Evolutionary conservation across 2,888 invertebrate genomes (phyloP), one percentile per base, ranked within the genome.

Genomic region (Acleris emargana): DNA sequence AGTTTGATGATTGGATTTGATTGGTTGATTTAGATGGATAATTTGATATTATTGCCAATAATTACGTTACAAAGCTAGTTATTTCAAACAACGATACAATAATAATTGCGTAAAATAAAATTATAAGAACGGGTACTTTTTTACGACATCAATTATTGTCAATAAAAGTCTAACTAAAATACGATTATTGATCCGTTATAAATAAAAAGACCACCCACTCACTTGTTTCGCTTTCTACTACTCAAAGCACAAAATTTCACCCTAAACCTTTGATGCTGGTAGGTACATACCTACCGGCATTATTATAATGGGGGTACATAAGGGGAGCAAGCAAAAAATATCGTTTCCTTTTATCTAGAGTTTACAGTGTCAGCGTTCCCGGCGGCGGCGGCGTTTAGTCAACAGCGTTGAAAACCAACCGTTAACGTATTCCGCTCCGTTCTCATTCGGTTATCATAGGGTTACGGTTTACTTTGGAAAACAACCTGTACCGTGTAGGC

Each of bases 311-410:
- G 42, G 18, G 69, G 76, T 72, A 72, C 74, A 73, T 76, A 76
- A 32, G 75, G 74, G 70, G 74, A 73, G 76, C 73, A 75, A 68
- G 74, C 73, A 73, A 72, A 77, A 77, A 74, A 76, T 72, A 73
- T 54, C 70, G 70, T 72, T 73, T 70, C 68, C 73, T 69, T 74
- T 76, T 75, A 76, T 77, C 74, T 73, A 32, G 47, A 67, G 75
- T 76, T 76, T 74, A 75, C 71, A 72, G 69, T 69, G 71, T 71
- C 72, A 72, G 71, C 67, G 58, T 68, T 68, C 52, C 13, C 38
- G 38, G 64, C 69, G 62, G 66, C 58, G 68, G 69, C 63, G 64
- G 64, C 67, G 70, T 69, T 73, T 68, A 73, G 70, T 73, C 73
- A 75, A 75, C 76, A 73, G 62, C 25, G 58, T 58, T 49, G 57